These are phyloP conservation scores for Hippoglossus stenolepis DNA, from an alignment of 2,113 vertebrate species.

Conservation along the genomic window DNA sequence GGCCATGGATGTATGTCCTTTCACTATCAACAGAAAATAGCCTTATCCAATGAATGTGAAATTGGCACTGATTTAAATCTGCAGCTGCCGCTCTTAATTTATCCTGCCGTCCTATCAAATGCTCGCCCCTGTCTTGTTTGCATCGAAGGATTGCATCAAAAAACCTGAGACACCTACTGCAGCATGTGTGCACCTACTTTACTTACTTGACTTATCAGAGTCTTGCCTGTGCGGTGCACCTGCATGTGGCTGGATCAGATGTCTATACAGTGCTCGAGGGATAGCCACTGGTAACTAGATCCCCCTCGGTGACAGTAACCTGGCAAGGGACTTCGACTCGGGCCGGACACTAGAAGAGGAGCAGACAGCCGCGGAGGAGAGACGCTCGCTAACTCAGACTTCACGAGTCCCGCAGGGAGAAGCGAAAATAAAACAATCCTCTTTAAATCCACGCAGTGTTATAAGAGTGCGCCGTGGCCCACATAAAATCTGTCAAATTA, in stretches of 20 bases:
- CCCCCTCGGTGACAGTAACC: conserved; percentile 46
- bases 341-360: conserved; percentile 22
- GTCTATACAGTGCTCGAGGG: conserved; percentile 50
- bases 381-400: conserved; percentile 22
- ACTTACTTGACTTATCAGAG: conserved; percentile 48
- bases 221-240: conserved; percentile 48
- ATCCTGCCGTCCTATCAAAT: conserved; percentile 24
- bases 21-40: conserved; percentile 19
- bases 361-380: conserved; percentile 26
- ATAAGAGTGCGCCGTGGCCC: conserved; percentile 58
- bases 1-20: not conserved
- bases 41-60: conserved; percentile 25
- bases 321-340: conserved; percentile 32
- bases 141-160: conserved; percentile 4
- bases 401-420: conserved; percentile 39
- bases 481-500: conserved; percentile 68
- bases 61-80: conserved; percentile 30
- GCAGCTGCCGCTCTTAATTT: conserved; percentile 47
- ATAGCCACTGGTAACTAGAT: conserved; percentile 60
- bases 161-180: conserved; percentile 16
- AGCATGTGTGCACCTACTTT: conserved; percentile 45
- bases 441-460: conserved; percentile 50
- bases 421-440: conserved; percentile 59
- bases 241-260: conserved; percentile 56
- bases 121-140: conserved; percentile 13